Evolutionary conservation across 2,888 invertebrate genomes (phyloP).

Genomic region (Leucoma salicis): DNA sequence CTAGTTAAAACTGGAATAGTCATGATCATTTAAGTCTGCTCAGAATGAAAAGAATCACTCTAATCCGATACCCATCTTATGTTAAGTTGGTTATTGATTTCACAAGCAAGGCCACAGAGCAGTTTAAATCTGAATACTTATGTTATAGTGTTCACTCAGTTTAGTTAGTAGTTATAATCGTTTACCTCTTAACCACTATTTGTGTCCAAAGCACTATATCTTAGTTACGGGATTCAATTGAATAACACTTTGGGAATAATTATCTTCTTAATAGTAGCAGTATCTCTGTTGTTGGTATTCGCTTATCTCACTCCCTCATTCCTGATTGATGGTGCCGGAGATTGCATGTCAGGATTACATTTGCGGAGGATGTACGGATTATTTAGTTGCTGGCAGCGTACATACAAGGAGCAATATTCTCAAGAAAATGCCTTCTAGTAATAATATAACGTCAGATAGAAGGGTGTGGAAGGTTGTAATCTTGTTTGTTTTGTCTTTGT

Average conservation of each 20-base stretch:
- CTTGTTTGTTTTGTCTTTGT: background rate
- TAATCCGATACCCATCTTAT: too few relatives aligned
- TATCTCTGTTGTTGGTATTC: background rate
- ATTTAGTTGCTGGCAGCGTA: slow-evolving; percentile 65
- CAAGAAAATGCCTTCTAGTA: slow-evolving; percentile 35
- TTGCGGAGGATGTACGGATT: slow-evolving; percentile 74
- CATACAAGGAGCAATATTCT: slow-evolving; percentile 59
- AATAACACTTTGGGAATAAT: slow-evolving; percentile 48
- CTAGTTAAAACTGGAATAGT: too few relatives aligned
- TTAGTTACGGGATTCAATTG: slow-evolving; percentile 30
- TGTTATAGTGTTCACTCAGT: too few relatives aligned
- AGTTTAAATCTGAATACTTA: too few relatives aligned
- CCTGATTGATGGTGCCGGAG: slow-evolving; percentile 76
- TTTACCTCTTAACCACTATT: too few relatives aligned
- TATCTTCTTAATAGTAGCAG: slow-evolving; percentile 3
- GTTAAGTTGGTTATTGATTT: too few relatives aligned
- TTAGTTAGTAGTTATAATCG: too few relatives aligned
- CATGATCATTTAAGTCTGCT: too few relatives aligned
- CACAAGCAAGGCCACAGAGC: too few relatives aligned
- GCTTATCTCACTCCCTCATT: slow-evolving; percentile 12
- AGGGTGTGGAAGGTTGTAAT: background rate
- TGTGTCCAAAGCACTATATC: too few relatives aligned
- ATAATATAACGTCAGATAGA: background rate
- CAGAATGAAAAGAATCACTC: too few relatives aligned
- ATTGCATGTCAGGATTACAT: slow-evolving; percentile 79